These are phyloP conservation scores for Sebastes glaucus DNA, from an alignment of 2,797 vertebrate species.

Conservation along the genomic window DNA sequence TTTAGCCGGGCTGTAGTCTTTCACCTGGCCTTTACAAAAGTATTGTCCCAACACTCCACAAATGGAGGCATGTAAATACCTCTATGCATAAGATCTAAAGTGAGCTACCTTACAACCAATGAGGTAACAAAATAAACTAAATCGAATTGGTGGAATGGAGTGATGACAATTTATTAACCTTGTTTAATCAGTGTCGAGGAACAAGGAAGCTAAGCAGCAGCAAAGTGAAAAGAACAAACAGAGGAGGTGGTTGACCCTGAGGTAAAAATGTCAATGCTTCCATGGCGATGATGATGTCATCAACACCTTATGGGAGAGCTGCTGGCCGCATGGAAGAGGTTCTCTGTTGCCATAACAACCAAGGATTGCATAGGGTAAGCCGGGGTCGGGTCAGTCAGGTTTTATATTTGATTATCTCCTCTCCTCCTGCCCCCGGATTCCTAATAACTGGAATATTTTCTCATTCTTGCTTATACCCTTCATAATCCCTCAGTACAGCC, in stretches of 20 bases:
- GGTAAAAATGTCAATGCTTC: neutral
- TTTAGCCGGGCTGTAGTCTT: neutral
- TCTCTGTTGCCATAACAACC: constrained; percentile 16
- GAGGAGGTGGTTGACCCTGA: neutral
- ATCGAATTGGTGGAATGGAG: neutral
- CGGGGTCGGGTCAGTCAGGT: neutral
- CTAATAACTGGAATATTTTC: constrained; percentile 43
- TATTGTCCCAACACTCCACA: neutral
- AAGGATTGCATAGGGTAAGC: neutral
- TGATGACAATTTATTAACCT: neutral
- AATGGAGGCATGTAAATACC: neutral
- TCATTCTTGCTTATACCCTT: neutral
- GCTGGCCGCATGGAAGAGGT: neutral
- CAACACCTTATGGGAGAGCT: neutral
- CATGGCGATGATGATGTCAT: neutral
- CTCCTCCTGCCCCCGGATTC: neutral
- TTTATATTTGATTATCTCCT: constrained; percentile 11
- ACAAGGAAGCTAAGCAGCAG: neutral
- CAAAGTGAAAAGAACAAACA: neutral
- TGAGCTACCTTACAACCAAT: neutral
- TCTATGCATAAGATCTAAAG: neutral
- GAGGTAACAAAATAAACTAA: neutral
- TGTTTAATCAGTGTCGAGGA: neutral
- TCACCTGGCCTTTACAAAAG: constrained; percentile 2
- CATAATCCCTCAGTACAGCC: constrained; percentile 37